Base-by-base conservation (phyloP, 2,888 invertebrate genomes). In the Lasioglossum pauxillum region DNA sequence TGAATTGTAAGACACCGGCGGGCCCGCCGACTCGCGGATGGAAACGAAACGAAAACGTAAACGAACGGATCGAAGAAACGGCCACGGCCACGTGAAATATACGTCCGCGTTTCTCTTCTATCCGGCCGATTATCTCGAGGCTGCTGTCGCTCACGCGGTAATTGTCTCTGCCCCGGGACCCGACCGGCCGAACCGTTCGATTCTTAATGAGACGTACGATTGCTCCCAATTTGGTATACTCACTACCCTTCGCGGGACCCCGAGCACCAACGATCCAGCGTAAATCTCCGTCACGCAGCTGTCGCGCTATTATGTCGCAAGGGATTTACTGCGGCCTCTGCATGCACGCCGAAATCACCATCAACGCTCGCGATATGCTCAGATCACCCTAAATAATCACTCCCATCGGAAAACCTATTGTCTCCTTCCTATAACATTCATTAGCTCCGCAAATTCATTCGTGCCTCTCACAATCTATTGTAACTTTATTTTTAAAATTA, bases 1-100 rank as follows among this genome's bases (percentile, higher is more conserved):
- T 94, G 94, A 93, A 94, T 94, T 93, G 94, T 93, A 94, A 93
- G 93, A 94, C 93, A 90, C 82, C 80, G 83, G 78, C 76, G 82
- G 71, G 71, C 71, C 67, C 80, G 76, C 78, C 67, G 69, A n/a
- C 38, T 78, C 81, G 83, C 79, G 84, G 87, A 88, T 76, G 83
- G 86, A 90, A 89, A 90, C 87, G 86, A 67, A 82, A 67, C 67
- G 35, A 16, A 31, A 69, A 38, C 69, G 38, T 53, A 69, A 69
- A 38, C 69, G 69, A 69, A 82, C 84, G 84, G 84, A 90, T 90
- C 88, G 90, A 88, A 89, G 85, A 85, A 89, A 84, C 80, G 60
- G 60, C 85, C 86, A 85, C 88, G 84, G 78, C 73, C 82, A 88
- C 83, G 88, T 89, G 87, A 91, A 90, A 90, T 89, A 88, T 87